Base-by-base conservation (phyloP, 2,888 invertebrate species). In the Arge pagana region DNA sequence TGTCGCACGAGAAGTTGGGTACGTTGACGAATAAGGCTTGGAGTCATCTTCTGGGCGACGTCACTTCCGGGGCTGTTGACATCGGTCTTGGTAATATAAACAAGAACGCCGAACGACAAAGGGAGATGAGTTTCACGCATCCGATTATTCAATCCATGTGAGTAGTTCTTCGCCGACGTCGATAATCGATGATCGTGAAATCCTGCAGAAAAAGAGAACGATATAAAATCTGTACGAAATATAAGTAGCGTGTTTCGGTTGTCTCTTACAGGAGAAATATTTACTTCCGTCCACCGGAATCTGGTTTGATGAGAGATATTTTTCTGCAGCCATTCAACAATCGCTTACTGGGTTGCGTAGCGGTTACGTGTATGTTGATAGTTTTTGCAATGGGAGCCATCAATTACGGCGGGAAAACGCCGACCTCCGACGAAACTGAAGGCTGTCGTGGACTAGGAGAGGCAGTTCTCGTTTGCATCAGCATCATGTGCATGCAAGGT, bases 401-500 rank as follows among this genome's bases (percentile, higher is more conserved):
- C 48, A 81, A 79, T 56, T 74, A 73, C 53, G 76, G 67, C 0
- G 65, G 69, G 8, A 69, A 65, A 57, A 61, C 64, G 26, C 50
- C 67, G 18, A 58, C 68, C 11, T 42, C 68, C 62, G 39, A 77
- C 74, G 66, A 80, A 67, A 55, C 65, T n/a, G 64, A 62, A 18
- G 66, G 59, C 11, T 55, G 62, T 13, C 67, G 66, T 37, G 71
- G 71, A 3, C 78, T 79, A 18, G 79, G 81, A 0, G 85, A 85
- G 59, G 82, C 84, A 1, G 64, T 83, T 1, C 72, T 85, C 35
- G 85, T 85, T 84, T 82, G 83, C 10, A 79, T 82, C 23, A 83
- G 84, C 45, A 82, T 86, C 58, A 79, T 85, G 59, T 84, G 83
- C 61, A 85, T 85, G 74, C 85, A 86, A 81, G 85, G 85, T 84